Conservation (phyloP, 2,888 invertebrate genomes). For the Spicauda simplicius region DNA sequence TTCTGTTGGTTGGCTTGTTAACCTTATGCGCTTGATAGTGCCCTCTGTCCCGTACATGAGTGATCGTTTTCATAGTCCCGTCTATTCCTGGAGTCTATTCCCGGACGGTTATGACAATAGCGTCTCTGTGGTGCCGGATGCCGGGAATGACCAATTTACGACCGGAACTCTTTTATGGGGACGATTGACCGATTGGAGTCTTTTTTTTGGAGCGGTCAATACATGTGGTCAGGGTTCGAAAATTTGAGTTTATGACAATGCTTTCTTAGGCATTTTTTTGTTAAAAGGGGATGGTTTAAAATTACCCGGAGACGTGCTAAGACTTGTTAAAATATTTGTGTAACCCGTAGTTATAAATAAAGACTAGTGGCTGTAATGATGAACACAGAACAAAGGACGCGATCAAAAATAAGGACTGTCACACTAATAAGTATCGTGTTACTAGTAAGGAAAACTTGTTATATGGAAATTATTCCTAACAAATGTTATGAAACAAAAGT, state of each 20-base stretch:
- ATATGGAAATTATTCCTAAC: too few relatives aligned
- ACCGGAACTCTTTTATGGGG: slow-evolving; percentile 73
- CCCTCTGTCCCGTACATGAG: too few relatives aligned
- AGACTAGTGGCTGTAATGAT: not conserved
- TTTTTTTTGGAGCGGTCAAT: slow-evolving; percentile 41
- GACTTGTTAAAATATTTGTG: not conserved
- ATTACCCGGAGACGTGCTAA: too few relatives aligned
- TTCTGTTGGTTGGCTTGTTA: too few relatives aligned
- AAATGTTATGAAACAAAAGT: too few relatives aligned
- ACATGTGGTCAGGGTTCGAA: slow-evolving; percentile 22
- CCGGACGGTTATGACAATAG: slow-evolving; percentile 65
- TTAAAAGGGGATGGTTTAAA: too few relatives aligned
- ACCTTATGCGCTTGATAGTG: too few relatives aligned
- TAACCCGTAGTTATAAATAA: not conserved
- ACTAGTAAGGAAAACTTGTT: too few relatives aligned
- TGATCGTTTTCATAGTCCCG: slow-evolving; percentile 44
- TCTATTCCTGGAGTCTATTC: slow-evolving; percentile 46
- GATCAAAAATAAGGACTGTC: too few relatives aligned
- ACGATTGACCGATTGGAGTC: slow-evolving; percentile 65
- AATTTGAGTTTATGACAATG: not conserved
- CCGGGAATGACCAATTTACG: slow-evolving; percentile 70
- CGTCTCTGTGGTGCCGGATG: slow-evolving; percentile 64
- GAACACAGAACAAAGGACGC: too few relatives aligned
- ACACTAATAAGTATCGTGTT: too few relatives aligned
- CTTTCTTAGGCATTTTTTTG: slow-evolving; percentile 5